These are phyloP conservation scores for Macrotrachela quadricornifera DNA, from an alignment of 1,140 invertebrate genomes.

Conservation along the genomic window DNA sequence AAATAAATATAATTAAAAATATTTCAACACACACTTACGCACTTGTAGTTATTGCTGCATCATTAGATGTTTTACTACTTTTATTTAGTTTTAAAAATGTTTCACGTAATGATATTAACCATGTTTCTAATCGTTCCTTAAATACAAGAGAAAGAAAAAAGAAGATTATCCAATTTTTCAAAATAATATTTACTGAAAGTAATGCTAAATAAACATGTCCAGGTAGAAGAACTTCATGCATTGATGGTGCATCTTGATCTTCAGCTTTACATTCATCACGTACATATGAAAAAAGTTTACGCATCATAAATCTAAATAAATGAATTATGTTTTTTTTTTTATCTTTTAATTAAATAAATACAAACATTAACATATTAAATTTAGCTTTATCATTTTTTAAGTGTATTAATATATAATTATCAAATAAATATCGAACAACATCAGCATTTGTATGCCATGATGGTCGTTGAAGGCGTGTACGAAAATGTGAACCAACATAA, in stretches of 20 bases:
- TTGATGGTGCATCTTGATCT: slow-evolving; percentile 72
- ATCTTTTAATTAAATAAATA: slow-evolving; percentile 12
- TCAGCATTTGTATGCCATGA: slow-evolving; percentile 48
- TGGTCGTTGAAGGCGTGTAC: slow-evolving; percentile 46
- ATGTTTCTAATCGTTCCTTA: not conserved
- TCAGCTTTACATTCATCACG: slow-evolving; percentile 62
- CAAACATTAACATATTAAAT: slow-evolving; percentile 33
- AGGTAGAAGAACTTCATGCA: slow-evolving; percentile 71
- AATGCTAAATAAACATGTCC: slow-evolving; percentile 71
- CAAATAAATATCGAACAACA: slow-evolving; percentile 28
- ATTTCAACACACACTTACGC: not conserved
- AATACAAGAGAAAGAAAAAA: not conserved
- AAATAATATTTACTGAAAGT: slow-evolving; percentile 23
- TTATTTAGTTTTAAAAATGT: not conserved
- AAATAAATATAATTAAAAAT: too few relatives aligned
- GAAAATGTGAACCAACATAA: slow-evolving; percentile 62
- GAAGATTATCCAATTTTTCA: not conserved
- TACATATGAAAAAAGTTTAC: slow-evolving; percentile 66
- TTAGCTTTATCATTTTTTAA: slow-evolving; percentile 36
- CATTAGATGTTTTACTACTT: not conserved
- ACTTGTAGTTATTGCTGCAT: not conserved
- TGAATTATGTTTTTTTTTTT: slow-evolving; percentile 18
- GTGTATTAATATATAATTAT: slow-evolving; percentile 56
- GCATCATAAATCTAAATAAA: slow-evolving; percentile 48
- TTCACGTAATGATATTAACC: not conserved